Base-by-base conservation (phyloP, 2,113 vertebrate genomes). In the Todiramphus chloris region DNA sequence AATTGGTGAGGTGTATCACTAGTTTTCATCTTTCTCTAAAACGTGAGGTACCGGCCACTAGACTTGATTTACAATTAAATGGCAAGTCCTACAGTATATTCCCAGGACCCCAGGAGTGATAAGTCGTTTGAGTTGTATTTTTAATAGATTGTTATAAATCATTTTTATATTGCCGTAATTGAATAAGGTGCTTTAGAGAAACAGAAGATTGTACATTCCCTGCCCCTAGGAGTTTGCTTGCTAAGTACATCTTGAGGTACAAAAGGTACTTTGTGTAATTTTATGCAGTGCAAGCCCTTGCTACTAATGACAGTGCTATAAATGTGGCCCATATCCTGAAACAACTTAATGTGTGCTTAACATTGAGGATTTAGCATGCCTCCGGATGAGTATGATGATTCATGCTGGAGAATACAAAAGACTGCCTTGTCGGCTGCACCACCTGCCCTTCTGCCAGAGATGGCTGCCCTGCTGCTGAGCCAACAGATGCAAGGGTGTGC, bases 61-160 rank as follows among this genome's bases (percentile, higher is more conserved):
- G 81, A 84, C 86, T 91, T 95, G 88, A 93, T 94, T 96, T 93
- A 92, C 58, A 93, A 48, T 89, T 82, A 95, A 91, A 82, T 79
- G 81, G 50, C 53, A 93, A 93, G 90, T 94, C 69, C 59, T 89
- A 59, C 66, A 74, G 83, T 82, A 73, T 93, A 89, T 96, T 96
- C 70, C 83, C 81, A 93, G 89, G 92, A 95, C 62, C 81, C 62
- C 84, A 74, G 66, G 58, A 94, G 77, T 69, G 74, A 85, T 97
- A 96, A 96, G 94, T 95, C 83, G 76, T 91, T 77, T 79, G 78
- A 95, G 91, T 31, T 91, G 70, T 93, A 94, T 93, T 96, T 95
- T 92, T 94, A 96, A 95, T 94, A 96, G 95, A 92, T 95, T 75
- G 83, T 76, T 94, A 96, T 94, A 96, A 95, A 97, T 96, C 83